Evolutionary conservation across 1,140 invertebrate species (phyloP).

Genomic region (Carposina sasakii): DNA sequence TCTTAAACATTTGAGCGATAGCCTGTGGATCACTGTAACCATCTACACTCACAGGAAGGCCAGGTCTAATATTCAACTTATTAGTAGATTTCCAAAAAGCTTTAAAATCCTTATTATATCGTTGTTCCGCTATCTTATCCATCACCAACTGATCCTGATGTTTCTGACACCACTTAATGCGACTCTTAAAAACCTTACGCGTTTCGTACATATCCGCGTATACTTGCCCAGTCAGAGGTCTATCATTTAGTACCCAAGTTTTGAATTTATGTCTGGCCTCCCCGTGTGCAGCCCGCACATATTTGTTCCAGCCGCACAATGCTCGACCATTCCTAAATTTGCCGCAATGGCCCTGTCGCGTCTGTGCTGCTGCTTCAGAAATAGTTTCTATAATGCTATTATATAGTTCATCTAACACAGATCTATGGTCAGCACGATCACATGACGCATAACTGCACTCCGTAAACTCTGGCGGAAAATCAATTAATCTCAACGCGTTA

Average conservation of each 20-base stretch:
- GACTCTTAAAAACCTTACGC: too few relatives aligned
- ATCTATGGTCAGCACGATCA: conserved; percentile 6
- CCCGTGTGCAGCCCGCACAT: too few relatives aligned
- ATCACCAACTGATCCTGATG: conserved; percentile 27
- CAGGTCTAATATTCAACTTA: conserved; percentile 7
- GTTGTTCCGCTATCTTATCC: conserved; percentile 15
- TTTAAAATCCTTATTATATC: conserved; percentile 17
- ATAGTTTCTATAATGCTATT: neutral
- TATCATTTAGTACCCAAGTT: too few relatives aligned
- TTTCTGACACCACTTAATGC: conserved; percentile 23
- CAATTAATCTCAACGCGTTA: conserved; percentile 1
- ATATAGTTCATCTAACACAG: conserved; percentile 13
- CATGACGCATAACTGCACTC: conserved; percentile 10
- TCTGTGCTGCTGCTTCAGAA: neutral
- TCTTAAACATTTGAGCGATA: conserved; percentile 20
- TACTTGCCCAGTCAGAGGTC: too few relatives aligned
- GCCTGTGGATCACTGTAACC: conserved; percentile 11
- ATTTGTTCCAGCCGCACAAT: too few relatives aligned
- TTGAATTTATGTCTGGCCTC: too few relatives aligned
- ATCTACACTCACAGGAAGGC: conserved; percentile 23
- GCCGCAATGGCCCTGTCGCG: too few relatives aligned
- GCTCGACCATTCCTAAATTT: too few relatives aligned
- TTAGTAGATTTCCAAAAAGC: conserved; percentile 25
- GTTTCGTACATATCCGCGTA: too few relatives aligned
- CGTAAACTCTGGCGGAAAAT: conserved; percentile 14